phyloP scores from a whole-genome alignment of 2,888 invertebrate species.

The Oxycera nigricornis region DNA sequence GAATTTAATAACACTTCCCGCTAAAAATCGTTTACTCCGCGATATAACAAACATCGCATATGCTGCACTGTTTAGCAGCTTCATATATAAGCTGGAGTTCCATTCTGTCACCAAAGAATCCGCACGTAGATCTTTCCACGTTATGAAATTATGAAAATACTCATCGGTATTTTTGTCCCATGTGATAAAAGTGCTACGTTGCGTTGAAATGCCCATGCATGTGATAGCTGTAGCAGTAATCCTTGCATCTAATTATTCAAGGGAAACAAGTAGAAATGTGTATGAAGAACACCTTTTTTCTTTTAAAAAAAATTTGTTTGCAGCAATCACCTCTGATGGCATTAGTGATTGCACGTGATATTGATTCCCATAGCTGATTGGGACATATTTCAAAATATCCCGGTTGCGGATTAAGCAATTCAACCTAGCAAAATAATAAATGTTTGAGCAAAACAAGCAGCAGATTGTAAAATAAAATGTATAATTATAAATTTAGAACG shows the following conservation, averaged over 20 bases:
- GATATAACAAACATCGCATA: conserved; percentile 78
- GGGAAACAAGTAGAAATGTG: no score
- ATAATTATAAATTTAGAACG: no score
- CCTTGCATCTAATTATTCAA: conserved; percentile 72
- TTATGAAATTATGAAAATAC: conserved; percentile 84
- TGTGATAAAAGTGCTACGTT: conserved; percentile 80
- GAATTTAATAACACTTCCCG: conserved; percentile 84
- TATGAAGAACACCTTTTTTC: no score
- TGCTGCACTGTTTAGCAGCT: conserved; percentile 61
- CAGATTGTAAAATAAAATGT: no score
- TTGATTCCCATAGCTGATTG: conserved; percentile 76
- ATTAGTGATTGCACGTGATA: conserved; percentile 72
- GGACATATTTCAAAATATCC: conserved; percentile 91
- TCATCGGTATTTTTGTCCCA: conserved; percentile 81
- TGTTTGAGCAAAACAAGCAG: neutral
- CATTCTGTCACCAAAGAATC: conserved; percentile 75
- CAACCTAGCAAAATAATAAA: conserved; percentile 66
- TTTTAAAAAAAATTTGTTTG: conserved; percentile 13
- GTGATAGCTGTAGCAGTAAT: conserved; percentile 72
- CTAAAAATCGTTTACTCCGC: conserved; percentile 79
- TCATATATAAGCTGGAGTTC: conserved; percentile 78
- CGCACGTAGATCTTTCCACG: conserved; percentile 89
- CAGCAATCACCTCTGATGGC: conserved; percentile 72
- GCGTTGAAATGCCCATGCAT: conserved; percentile 83
- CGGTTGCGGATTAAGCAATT: conserved; percentile 77